Conservation (phyloP, 1,140 invertebrate species). For the Drosophila melanogaster region Release_6_plus_ISO1_MT NT_033779.5:4298001-4298500, state of each 20-base stretch:
- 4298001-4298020: constrained; percentile 2
- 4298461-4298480: too few species aligned
- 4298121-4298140: constrained; percentile 27
- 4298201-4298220: neutral
- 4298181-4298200: constrained; percentile 8
- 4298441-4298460: too few species aligned
- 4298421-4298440: too few species aligned
- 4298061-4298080: constrained; percentile 38
- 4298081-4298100: constrained; percentile 33
- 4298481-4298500: too few species aligned
- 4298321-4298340: neutral
- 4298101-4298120: neutral
- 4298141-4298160: constrained; percentile 44
- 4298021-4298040: neutral
- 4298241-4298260: constrained; percentile 67
- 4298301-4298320: constrained; percentile 21
- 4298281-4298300: constrained; percentile 11
- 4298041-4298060: neutral
- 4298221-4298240: constrained; percentile 49
- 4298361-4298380: neutral
- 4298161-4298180: constrained; percentile 47
- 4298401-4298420: neutral
- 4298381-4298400: neutral
- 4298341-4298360: neutral
- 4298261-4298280: constrained; percentile 20